Conservation (phyloP, 2,113 vertebrate species). For the Cynoglossus semilaevis region DNA sequence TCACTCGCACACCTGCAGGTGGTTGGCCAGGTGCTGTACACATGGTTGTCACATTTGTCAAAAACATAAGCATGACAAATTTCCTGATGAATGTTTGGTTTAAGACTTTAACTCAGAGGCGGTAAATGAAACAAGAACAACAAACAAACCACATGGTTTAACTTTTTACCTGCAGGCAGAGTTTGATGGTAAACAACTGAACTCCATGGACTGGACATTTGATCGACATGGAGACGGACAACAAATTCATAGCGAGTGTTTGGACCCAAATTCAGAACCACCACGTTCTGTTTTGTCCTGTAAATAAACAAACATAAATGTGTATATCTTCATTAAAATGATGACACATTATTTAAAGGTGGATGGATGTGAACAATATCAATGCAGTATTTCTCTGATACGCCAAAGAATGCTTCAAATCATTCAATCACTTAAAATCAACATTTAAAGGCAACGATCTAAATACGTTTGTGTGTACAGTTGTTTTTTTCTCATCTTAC, state of each 20-base stretch:
- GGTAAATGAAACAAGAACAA: not conserved
- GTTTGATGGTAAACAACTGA: slow-evolving; percentile 87
- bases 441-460: no score
- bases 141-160: not conserved
- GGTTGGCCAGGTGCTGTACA: slow-evolving; percentile 84
- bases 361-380: no score
- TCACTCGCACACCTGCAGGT: slow-evolving; percentile 85
- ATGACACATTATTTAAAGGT: no score
- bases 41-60: slow-evolving; percentile 6
- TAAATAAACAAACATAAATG: slow-evolving; percentile 24
- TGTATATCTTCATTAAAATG: not conserved
- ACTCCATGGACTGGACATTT: slow-evolving; percentile 94
- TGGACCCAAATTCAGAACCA: slow-evolving; percentile 81
- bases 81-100: not conserved
- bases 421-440: no score
- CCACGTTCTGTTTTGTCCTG: slow-evolving; percentile 85
- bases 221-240: slow-evolving; percentile 90
- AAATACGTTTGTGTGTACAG: no score
- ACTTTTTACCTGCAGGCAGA: slow-evolving; percentile 85
- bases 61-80: not conserved
- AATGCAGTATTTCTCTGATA: no score
- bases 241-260: slow-evolving; percentile 96
- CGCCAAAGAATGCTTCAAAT: no score
- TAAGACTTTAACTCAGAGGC: not conserved
- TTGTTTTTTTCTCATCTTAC: slow-evolving; percentile 71